phyloP scores from a whole-genome alignment of 2,888 invertebrate species.

The Coelinius sp. region DNA sequence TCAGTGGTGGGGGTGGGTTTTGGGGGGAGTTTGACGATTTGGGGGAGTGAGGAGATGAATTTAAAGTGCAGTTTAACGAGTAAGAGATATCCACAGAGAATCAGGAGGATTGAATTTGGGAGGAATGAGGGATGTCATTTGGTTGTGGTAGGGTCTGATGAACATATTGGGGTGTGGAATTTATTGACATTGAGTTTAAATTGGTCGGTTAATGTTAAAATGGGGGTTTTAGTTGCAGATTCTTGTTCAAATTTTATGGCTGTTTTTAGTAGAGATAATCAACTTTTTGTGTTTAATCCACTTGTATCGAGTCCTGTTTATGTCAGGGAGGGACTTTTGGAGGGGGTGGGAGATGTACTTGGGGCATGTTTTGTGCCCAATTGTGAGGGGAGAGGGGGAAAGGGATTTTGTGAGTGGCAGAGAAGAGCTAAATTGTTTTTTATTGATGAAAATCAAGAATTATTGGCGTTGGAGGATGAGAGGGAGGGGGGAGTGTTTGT shows the following conservation, averaged over 20 bases:
- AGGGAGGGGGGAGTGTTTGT: slow-evolving; percentile 66
- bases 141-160: slow-evolving; percentile 74
- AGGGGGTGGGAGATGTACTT: slow-evolving; percentile 67
- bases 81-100: slow-evolving; percentile 64
- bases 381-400: slow-evolving; percentile 64
- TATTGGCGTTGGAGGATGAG: slow-evolving; percentile 71
- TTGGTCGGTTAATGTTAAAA: slow-evolving; percentile 77
- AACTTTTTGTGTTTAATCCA: slow-evolving; percentile 80
- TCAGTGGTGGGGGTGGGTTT: slow-evolving; percentile 82
- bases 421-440: slow-evolving; percentile 76
- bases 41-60: slow-evolving; percentile 76
- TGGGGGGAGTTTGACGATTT: slow-evolving; percentile 78
- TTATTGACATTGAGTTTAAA: slow-evolving; percentile 78
- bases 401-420: slow-evolving; percentile 72
- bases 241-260: slow-evolving; percentile 79
- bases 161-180: slow-evolving; percentile 81
- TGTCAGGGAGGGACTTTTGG: slow-evolving; percentile 66
- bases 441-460: slow-evolving; percentile 74
- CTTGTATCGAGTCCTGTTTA: slow-evolving; percentile 71
- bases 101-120: slow-evolving; percentile 75
- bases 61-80: slow-evolving; percentile 75
- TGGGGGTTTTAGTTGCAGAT: slow-evolving; percentile 74
- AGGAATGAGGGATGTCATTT: slow-evolving; percentile 74
- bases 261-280: slow-evolving; percentile 76
- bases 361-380: slow-evolving; percentile 76